Evolutionary conservation across 2,888 invertebrate genomes (phyloP).

Genomic region (Liopterus haemorrhoidalis): DNA sequence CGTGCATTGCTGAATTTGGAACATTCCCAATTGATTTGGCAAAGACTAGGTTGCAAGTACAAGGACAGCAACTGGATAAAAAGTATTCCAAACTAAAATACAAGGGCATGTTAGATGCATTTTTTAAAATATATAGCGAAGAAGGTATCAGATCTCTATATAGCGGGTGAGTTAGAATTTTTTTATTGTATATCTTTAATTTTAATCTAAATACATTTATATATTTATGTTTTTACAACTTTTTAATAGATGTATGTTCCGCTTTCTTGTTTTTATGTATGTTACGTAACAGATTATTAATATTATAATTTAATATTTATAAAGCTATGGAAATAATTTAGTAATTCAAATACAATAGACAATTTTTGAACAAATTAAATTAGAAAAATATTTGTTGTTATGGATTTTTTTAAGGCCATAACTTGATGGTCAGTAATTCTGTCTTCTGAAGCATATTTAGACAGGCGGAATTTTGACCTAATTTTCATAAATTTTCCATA

Average conservation of each 20-base stretch:
- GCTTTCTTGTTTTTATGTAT: neutral
- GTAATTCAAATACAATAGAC: too few relatives aligned
- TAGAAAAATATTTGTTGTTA: too few relatives aligned
- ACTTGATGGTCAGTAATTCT: too few relatives aligned
- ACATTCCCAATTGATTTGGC: constrained; percentile 96
- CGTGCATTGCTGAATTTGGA: constrained; percentile 89
- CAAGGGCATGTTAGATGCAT: constrained; percentile 87
- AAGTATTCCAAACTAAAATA: constrained; percentile 71
- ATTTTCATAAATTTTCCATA: too few relatives aligned
- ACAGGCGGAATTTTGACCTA: too few relatives aligned
- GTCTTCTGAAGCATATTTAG: too few relatives aligned
- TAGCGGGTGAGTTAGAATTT: constrained; percentile 69
- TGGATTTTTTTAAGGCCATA: too few relatives aligned
- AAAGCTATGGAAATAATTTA: too few relatives aligned
- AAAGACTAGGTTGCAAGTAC: constrained; percentile 89
- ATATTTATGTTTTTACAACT: constrained; percentile 3
- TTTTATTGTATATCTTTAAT: too few relatives aligned
- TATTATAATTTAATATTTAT: too few relatives aligned
- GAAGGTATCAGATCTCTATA: constrained; percentile 84
- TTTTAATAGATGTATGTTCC: neutral
- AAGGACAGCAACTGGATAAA: constrained; percentile 80
- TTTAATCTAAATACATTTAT: constrained; percentile 11
- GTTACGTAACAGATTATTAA: too few relatives aligned
- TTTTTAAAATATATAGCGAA: constrained; percentile 75
- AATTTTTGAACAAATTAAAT: too few relatives aligned